phyloP scores from a whole-genome alignment of 2,113 vertebrate species.

The Lepidothrix coronata region DNA sequence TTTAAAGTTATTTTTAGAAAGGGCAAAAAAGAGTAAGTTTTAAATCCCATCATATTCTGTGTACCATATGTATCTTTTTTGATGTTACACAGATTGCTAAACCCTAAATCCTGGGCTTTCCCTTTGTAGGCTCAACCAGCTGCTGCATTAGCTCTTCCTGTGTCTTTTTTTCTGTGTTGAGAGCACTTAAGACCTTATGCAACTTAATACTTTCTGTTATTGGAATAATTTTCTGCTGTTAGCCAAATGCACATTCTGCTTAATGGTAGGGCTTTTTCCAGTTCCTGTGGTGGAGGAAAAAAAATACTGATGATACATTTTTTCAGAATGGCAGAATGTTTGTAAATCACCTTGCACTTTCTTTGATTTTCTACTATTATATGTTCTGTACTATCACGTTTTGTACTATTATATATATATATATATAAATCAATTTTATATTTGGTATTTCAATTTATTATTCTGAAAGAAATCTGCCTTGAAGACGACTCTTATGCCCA shows the following conservation, averaged over 20 bases:
- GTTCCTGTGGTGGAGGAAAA: neutral
- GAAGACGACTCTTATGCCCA: neutral
- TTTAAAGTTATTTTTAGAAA: constrained; percentile 10
- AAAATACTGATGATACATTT: neutral
- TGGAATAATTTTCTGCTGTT: neutral
- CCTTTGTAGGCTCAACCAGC: neutral
- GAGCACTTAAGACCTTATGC: neutral
- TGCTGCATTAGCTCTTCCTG: neutral
- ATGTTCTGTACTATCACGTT: neutral
- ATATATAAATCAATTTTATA: neutral
- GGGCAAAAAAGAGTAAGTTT: neutral
- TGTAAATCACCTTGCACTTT: neutral
- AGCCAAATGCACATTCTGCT: neutral
- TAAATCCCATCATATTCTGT: neutral
- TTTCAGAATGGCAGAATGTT: neutral
- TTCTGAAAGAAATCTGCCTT: neutral
- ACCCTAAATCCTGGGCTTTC: neutral
- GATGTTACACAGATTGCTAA: neutral
- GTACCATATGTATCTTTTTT: neutral
- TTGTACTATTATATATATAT: neutral
- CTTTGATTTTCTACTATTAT: neutral
- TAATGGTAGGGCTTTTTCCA: accelerated
- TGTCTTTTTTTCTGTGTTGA: neutral
- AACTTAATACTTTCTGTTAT: neutral
- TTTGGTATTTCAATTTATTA: neutral